Base-by-base conservation (phyloP, 1,140 invertebrate genomes). In the Dolichoris vasculosae region DNA sequence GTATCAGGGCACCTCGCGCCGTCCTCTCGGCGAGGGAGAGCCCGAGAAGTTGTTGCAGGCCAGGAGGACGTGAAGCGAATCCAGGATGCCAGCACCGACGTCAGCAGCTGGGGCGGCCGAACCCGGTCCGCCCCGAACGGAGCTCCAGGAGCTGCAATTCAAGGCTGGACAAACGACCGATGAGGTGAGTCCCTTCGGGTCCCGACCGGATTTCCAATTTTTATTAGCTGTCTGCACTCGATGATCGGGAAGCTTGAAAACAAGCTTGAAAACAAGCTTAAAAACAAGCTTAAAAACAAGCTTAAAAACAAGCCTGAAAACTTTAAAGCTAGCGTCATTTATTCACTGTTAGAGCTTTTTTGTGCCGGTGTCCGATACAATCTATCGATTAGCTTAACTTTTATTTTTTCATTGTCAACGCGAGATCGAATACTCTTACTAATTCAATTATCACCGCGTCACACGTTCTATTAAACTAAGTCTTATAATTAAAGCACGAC, bases 91-190 rank as follows among this genome's bases (percentile, higher is more conserved):
- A 89, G 94, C 95, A 88, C 95, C 95, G 84, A 94, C 95, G 88
- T 91, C 94, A 90, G 93, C 93, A 46, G 90, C 92, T 76, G 92
- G 90, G 73, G 91, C 90, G 83, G 90, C 93, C 94, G 95, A 95
- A 89, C 95, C 94, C 92, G 96, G 95, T 76, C 96, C 96, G 82
- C 97, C 97, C 40, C 95, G 96, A 90, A 97, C 97, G 77, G 98
- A 98, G 92, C 94, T 98, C 87, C 97, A 98, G 91, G 97, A 98
- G 93, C 93, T 99, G 86, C 98, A 99, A 93, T 95, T 98, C 90
- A 96, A 96, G 92, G 95, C 97, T 85, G 96, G 96, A 90, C 95
- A 97, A 93, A 95, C 96, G 88, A 98, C 98, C 89, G 98, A 99
- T 97, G 98, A 98, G 94, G 97, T 98, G 91, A 94, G 91, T 59